Evolutionary conservation across 2,888 invertebrate genomes (phyloP).

Genomic region (Heteromyza rotundicornis): DNA sequence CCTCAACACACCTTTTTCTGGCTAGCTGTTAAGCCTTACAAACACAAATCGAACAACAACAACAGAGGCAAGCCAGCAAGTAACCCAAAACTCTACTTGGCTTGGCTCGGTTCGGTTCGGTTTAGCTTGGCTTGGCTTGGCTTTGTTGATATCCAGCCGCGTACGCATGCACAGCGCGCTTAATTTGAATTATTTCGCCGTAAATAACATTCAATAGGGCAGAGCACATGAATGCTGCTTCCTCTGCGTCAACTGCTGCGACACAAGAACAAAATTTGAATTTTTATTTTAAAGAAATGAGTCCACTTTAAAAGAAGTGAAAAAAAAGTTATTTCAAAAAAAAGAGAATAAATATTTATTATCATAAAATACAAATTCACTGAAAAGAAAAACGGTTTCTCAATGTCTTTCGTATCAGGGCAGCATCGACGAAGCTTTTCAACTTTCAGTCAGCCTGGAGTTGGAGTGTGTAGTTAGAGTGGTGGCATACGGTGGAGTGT

Average conservation of each 20-base stretch:
- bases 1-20: slow-evolving; percentile 5
- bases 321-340: neutral
- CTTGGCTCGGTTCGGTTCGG: neutral
- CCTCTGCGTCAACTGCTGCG: neutral
- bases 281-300: neutral
- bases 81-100: neutral
- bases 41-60: neutral
- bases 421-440: neutral
- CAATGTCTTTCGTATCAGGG: slow-evolving; percentile 50
- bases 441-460: neutral
- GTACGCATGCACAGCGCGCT: slow-evolving; percentile 39
- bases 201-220: slow-evolving; percentile 54
- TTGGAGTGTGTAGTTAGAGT: neutral
- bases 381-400: slow-evolving; percentile 53
- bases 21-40: neutral
- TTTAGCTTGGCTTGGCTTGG: neutral
- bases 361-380: slow-evolving; percentile 22
- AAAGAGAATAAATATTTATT: neutral
- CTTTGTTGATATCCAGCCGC: slow-evolving; percentile 17
- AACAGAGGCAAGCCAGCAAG: neutral
- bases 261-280: slow-evolving; percentile 1
- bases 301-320: neutral
- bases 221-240: slow-evolving; percentile 1
- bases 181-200: slow-evolving; percentile 59
- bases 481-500: neutral